Evolutionary conservation across 2,113 vertebrate genomes (phyloP).

Genomic region (Hymenochirus boettgeri): DNA sequence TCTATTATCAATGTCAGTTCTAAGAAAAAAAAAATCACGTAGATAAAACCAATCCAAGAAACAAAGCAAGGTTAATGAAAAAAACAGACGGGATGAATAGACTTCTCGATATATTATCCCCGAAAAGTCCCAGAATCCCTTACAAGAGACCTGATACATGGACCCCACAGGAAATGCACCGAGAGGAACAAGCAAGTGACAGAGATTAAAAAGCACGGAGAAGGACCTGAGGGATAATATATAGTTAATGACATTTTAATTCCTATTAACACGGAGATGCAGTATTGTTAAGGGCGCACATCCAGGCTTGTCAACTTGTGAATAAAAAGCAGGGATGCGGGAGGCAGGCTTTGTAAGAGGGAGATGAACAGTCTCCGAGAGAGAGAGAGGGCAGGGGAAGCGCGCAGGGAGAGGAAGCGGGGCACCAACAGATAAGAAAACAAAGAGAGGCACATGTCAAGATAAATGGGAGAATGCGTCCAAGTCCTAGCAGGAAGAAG

Average conservation of each 20-base stretch:
- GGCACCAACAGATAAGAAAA: background rate
- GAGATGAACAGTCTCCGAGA: background rate
- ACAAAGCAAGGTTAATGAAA: background rate
- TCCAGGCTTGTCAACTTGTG: background rate
- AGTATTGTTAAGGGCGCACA: conserved; percentile 10
- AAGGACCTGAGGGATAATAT: background rate
- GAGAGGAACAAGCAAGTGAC: background rate
- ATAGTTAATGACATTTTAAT: conserved; percentile 3
- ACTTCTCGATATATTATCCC: background rate
- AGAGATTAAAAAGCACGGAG: background rate
- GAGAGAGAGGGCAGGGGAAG: background rate
- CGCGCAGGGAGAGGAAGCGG: background rate
- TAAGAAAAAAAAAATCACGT: background rate
- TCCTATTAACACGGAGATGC: conserved; percentile 10
- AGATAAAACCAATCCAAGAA: background rate
- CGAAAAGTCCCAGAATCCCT: conserved; percentile 1
- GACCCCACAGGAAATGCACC: conserved; percentile 1
- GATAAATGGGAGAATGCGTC: conserved; percentile 4
- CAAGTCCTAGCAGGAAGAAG: conserved; percentile 1
- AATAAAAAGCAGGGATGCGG: background rate
- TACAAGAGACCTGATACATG: background rate
- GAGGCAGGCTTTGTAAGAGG: conserved; percentile 1
- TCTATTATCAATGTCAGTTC: background rate
- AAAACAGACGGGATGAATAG: background rate
- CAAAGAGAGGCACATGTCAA: conserved; percentile 9